phyloP scores from a whole-genome alignment of 1,140 invertebrate species.

The Calephelis virginiensis region DNA sequence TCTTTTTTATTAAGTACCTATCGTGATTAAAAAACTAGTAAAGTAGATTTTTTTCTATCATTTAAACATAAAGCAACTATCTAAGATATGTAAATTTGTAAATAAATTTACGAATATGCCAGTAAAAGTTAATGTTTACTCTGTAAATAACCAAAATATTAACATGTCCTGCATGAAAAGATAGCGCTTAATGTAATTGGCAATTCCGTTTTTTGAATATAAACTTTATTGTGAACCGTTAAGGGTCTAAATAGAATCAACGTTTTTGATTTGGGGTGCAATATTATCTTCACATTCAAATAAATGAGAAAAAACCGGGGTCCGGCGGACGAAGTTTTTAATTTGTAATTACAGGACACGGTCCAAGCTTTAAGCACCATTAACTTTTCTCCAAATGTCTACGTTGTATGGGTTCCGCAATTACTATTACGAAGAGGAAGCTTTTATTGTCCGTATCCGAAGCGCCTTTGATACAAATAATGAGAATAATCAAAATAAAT shows the following conservation, averaged over 20 bases:
- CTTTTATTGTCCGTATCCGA: slow-evolving; percentile 45
- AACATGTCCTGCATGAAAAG: slow-evolving; percentile 58
- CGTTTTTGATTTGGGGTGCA: slow-evolving; percentile 52
- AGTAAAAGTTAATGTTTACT: slow-evolving; percentile 48
- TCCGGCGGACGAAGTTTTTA: slow-evolving; percentile 72
- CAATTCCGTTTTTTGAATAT: slow-evolving; percentile 30
- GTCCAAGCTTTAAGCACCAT: slow-evolving; percentile 73
- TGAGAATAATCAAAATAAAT: neutral
- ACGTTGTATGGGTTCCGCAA: slow-evolving; percentile 39
- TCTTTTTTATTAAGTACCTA: too few relatives aligned
- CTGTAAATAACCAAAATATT: slow-evolving; percentile 53
- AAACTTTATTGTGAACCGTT: slow-evolving; percentile 35
- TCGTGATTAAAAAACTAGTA: too few relatives aligned
- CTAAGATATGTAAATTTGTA: too few relatives aligned
- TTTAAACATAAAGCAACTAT: too few relatives aligned
- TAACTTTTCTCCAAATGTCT: slow-evolving; percentile 71
- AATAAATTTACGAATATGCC: neutral
- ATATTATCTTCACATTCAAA: slow-evolving; percentile 72
- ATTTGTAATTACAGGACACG: slow-evolving; percentile 76
- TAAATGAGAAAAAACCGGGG: slow-evolving; percentile 74
- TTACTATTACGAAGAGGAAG: slow-evolving; percentile 40
- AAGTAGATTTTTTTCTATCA: too few relatives aligned
- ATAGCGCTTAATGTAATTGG: slow-evolving; percentile 69
- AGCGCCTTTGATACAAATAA: slow-evolving; percentile 27
- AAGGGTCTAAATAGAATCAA: slow-evolving; percentile 20